These are phyloP conservation scores for Aeoliscus strigatus DNA, from an alignment of 2,797 vertebrate genomes.

Conservation along the genomic window DNA sequence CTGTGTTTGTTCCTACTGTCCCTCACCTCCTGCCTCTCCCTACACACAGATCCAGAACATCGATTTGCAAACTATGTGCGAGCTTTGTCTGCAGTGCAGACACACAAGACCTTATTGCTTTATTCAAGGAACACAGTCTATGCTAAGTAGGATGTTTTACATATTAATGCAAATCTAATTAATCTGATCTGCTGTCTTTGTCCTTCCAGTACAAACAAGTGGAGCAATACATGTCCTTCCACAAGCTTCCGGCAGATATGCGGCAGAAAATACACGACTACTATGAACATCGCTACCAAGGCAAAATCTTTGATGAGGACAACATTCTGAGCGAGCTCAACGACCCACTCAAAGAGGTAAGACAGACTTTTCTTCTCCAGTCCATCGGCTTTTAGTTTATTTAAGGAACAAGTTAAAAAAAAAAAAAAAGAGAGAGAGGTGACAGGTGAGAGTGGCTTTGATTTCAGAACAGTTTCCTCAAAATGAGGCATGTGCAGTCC, in stretches of 20 bases:
- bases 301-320: conserved; percentile 99
- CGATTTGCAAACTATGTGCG: conserved; percentile 36
- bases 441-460: too few relatives aligned
- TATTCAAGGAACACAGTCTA: too few relatives aligned
- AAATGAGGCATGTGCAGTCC: too few relatives aligned
- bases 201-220: conserved; percentile 93
- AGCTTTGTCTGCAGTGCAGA: conserved; percentile 52
- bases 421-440: too few relatives aligned
- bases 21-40: conserved; percentile 53
- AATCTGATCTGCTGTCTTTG: too few relatives aligned
- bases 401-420: too few relatives aligned
- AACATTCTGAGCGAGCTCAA: conserved; percentile 97
- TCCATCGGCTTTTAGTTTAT: too few relatives aligned
- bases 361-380: neutral
- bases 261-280: conserved; percentile 97
- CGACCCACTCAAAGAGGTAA: conserved; percentile 91
- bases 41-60: conserved; percentile 30
- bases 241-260: conserved; percentile 95
- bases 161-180: too few relatives aligned
- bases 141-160: too few relatives aligned
- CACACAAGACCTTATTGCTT: too few relatives aligned
- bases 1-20: conserved; percentile 53
- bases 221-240: too few relatives aligned
- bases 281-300: conserved; percentile 98
- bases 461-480: too few relatives aligned